phyloP scores from a whole-genome alignment of 2,797 vertebrate genomes.

The Nasua narica region DNA sequence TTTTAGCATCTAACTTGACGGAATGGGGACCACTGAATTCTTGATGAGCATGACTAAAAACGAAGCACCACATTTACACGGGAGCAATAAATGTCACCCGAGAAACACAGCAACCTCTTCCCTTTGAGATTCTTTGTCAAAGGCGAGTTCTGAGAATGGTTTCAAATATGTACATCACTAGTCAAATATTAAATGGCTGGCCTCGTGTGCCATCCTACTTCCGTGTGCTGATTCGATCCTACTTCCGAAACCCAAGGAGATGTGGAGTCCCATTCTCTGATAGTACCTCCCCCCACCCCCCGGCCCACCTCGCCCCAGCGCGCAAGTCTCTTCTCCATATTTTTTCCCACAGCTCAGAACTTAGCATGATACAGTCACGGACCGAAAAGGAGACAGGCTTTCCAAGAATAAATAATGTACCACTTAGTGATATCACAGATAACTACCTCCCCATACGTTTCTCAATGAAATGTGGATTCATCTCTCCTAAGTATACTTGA shows the following conservation, averaged over 20 bases:
- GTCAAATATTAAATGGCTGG: neutral
- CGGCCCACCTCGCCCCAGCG: neutral
- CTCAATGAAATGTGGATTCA: conserved; percentile 64
- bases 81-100: conserved; percentile 41
- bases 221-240: conserved; percentile 38
- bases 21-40: conserved; percentile 62
- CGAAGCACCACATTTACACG: conserved; percentile 46
- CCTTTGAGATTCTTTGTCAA: conserved; percentile 25
- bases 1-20: conserved; percentile 62
- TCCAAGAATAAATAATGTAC: conserved; percentile 59
- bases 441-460: conserved; percentile 7
- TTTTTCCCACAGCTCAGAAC: neutral
- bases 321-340: neutral
- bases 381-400: conserved; percentile 43
- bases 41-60: conserved; percentile 64
- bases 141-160: conserved; percentile 33
- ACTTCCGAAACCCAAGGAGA: neutral
- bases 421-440: conserved; percentile 50
- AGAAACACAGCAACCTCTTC: conserved; percentile 58
- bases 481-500: conserved; percentile 64
- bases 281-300: neutral
- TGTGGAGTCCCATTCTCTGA: neutral
- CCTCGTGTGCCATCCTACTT: neutral
- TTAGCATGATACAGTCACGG: conserved; percentile 34
- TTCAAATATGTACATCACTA: conserved; percentile 9